Evolutionary conservation across 2,113 vertebrate species (phyloP).

Genomic region (Hippolais icterina): DNA sequence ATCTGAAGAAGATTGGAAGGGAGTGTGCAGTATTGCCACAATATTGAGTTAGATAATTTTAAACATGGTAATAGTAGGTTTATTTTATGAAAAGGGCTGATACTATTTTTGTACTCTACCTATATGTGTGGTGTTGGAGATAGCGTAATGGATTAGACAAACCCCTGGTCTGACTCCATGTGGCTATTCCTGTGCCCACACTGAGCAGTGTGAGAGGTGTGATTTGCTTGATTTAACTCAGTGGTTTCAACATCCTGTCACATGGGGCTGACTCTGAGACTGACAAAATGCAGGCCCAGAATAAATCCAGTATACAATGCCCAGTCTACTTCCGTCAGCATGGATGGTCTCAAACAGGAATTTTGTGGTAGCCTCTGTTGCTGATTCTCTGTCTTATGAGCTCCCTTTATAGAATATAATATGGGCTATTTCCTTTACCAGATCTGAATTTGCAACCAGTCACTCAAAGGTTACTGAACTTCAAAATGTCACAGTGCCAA

Average conservation of each 20-base stretch:
- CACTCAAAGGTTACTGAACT: not conserved
- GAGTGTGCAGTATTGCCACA: not conserved
- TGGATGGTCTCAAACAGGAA: not conserved
- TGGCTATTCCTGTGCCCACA: not conserved
- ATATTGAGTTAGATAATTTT: not conserved
- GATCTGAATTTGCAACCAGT: not conserved
- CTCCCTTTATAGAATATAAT: not conserved
- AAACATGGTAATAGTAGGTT: not conserved
- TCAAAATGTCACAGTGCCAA: not conserved
- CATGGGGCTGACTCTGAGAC: not conserved
- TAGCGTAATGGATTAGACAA: not conserved
- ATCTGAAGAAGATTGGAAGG: not conserved
- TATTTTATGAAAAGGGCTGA: not conserved
- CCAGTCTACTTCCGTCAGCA: not conserved
- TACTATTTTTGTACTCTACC: not conserved
- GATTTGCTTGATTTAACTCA: not conserved
- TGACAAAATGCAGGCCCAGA: not conserved
- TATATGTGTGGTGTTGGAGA: not conserved
- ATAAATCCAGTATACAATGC: not conserved
- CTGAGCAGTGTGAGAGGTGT: not conserved
- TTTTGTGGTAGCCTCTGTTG: not conserved
- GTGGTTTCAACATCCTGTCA: not conserved
- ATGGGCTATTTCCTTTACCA: not conserved
- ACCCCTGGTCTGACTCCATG: not conserved
- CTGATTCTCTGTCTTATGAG: not conserved